These are phyloP conservation scores for Epinephelus moara DNA, from an alignment of 2,113 vertebrate genomes.

Conservation along the genomic window DNA sequence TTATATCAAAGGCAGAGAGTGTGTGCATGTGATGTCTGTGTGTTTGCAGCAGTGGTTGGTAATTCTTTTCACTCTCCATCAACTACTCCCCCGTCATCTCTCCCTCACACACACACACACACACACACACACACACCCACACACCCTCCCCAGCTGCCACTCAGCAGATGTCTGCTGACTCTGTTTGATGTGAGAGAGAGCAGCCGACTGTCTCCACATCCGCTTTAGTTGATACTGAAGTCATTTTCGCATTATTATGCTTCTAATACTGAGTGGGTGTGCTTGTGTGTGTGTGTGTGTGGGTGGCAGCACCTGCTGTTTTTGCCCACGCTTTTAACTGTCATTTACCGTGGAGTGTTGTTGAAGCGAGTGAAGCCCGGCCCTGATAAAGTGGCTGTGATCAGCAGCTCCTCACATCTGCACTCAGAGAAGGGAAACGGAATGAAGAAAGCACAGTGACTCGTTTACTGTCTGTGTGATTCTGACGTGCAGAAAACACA, in stretches of 20 bases:
- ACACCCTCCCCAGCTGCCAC: slow-evolving; percentile 20
- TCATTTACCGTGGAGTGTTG: slow-evolving; percentile 4
- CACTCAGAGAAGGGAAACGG: neutral
- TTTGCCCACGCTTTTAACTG: slow-evolving; percentile 10
- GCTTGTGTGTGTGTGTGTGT: neutral
- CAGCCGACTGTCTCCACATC: slow-evolving; percentile 11
- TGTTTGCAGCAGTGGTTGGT: neutral
- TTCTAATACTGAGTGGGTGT: slow-evolving; percentile 5
- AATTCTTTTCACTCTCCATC: slow-evolving; percentile 11
- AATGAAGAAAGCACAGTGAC: neutral
- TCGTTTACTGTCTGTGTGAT: neutral
- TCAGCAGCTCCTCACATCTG: slow-evolving; percentile 34
- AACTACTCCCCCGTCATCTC: neutral
- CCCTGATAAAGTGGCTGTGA: slow-evolving; percentile 28
- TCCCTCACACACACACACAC: neutral
- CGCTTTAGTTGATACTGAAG: slow-evolving; percentile 1
- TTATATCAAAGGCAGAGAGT: neutral
- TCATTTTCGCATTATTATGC: slow-evolving; percentile 33
- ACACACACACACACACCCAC: slow-evolving; percentile 9
- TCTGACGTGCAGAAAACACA: slow-evolving; percentile 4
- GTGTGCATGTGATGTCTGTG: neutral
- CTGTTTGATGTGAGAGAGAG: slow-evolving; percentile 28
- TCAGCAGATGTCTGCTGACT: slow-evolving; percentile 32
- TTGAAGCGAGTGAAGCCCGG: neutral
- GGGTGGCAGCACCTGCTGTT: slow-evolving; percentile 16